A percentile compares a stretch with the other conserved stretches of the same genome.
Evolutionary conservation across 2,888 invertebrate genomes (phyloP).

Genomic region (Entomobrya proxima): DNA sequence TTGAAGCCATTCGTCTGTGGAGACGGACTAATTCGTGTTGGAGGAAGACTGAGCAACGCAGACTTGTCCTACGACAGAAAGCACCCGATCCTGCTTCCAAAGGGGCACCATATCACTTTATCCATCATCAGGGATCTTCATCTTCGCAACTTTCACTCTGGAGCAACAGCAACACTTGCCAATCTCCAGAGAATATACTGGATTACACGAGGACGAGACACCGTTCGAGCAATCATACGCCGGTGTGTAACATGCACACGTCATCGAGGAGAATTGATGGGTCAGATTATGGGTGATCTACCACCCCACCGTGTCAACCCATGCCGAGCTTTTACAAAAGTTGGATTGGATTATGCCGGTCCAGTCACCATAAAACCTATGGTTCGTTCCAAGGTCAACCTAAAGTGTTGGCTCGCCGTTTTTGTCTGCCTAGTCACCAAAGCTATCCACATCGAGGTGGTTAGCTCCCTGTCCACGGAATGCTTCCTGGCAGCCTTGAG

Average conservation of each 20-base stretch:
- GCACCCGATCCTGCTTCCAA: no score
- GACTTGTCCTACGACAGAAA: no score
- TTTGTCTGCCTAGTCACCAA: conserved; percentile 18
- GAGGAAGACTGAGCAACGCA: no score
- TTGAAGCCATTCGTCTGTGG: no score
- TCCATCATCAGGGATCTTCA: no score
- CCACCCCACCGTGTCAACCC: background rate
- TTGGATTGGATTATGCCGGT: conserved; percentile 43
- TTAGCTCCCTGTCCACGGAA: background rate
- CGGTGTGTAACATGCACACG: background rate
- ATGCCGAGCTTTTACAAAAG: background rate
- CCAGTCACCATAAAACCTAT: conserved; percentile 19
- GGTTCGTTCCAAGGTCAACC: background rate
- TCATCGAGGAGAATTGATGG: background rate
- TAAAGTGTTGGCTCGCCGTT: background rate
- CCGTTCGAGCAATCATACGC: background rate
- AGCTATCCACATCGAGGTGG: conserved; percentile 26
- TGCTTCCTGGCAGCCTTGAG: background rate
- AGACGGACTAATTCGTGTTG: no score
- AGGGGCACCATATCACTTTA: no score
- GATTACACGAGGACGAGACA: background rate
- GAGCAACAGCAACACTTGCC: no score
- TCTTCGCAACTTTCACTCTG: no score
- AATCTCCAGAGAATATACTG: no score
- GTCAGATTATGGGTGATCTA: conserved; percentile 16